These are phyloP conservation scores for Acridotheres tristis DNA, from an alignment of 2,797 vertebrate genomes.

Conservation along the genomic window DNA sequence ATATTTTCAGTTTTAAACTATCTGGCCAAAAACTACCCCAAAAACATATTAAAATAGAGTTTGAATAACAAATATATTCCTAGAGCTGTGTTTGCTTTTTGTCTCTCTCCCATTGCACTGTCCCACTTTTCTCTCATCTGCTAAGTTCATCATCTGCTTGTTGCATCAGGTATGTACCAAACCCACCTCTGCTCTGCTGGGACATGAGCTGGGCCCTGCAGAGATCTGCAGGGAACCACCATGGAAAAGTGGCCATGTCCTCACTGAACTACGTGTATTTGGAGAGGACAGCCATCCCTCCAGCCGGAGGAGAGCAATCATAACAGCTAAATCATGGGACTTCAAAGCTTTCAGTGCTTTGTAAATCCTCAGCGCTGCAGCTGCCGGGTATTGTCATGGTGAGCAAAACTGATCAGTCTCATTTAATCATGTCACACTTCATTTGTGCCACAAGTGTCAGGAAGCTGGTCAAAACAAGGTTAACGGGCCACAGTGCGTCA, in stretches of 20 bases:
- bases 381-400: constrained; percentile 1
- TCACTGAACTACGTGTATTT: background rate
- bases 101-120: background rate
- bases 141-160: background rate
- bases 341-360: background rate
- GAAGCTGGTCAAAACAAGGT: constrained; percentile 39
- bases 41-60: background rate
- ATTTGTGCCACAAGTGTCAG: constrained; percentile 37
- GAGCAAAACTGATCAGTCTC: constrained; percentile 25
- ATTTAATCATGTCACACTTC: constrained; percentile 17
- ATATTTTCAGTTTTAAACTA: background rate
- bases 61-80: background rate
- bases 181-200: background rate
- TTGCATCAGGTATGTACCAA: background rate
- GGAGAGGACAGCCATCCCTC: background rate
- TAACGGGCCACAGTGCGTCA: background rate
- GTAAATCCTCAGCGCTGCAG: background rate
- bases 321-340: background rate
- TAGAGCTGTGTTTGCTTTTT: background rate
- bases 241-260: background rate
- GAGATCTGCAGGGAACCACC: background rate
- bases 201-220: background rate
- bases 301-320: background rate
- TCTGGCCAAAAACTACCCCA: background rate
- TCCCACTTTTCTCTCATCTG: background rate